Base-by-base conservation (phyloP, 2,797 vertebrate genomes). In the Pangasius sanitwongsei region DNA sequence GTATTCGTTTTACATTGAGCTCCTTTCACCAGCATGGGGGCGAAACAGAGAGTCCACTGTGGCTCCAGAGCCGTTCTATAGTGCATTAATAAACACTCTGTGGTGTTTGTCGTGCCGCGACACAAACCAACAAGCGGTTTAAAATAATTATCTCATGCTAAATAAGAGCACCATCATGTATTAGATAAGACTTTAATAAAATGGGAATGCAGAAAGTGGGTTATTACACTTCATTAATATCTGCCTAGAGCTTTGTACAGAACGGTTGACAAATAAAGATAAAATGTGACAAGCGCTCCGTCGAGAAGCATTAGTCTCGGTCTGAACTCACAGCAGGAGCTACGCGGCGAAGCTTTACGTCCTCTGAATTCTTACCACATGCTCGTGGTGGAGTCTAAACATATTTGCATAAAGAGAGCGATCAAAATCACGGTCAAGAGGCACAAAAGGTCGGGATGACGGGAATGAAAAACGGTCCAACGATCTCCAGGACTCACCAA, bases 191-290 rank as follows among this genome's bases (percentile, higher is more conserved):
- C 59, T 74, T 28, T 72, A 80, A 65, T 65, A 80, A 75, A 89
- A 53, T 4, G 88, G 20, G 20, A 83, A 75, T 13, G 84, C 9
- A n/a, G 81, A 75, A 77, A 65, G 82, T 31, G 87, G n/a, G 61
- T 88, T 78, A 82, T 86, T 86, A 72, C 41, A 67, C 89, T 87
- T 87, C 80, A 87, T 87, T 87, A 87, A 87, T 50, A 85, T 70
- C 82, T 61, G 89, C 86, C 89, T 70, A 37, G 37, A 80, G 81
- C 89, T 75, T 48, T 4, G 7, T 13, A 61, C 70, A 74, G 53
- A 89, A 72, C 41, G 23, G 6, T n/a, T 48, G 61, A 88, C 74
- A 88, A 85, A 88, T 55, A 87, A 83, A 83, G 85, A 89, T 86
- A 75, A 89, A 86, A 83, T 63, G 61, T 44, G 77, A 89, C 69